Conservation (phyloP, 2,113 vertebrate species). For the Archilochus colubris region DNA sequence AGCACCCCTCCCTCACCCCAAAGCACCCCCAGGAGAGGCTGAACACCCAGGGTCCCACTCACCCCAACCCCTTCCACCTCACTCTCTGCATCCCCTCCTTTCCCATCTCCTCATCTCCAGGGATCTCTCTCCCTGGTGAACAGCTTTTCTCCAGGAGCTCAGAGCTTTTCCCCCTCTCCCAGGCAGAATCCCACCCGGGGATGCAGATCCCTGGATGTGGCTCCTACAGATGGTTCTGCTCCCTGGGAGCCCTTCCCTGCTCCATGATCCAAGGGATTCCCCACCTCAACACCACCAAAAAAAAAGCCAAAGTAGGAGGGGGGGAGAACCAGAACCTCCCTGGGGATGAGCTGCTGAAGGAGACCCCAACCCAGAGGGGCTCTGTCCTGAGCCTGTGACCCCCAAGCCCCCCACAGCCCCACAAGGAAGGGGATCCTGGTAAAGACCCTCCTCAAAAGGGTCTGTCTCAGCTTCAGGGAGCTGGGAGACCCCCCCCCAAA, state of each 20-base stretch:
- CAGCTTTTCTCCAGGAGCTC: neutral
- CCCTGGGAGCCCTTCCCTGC: neutral
- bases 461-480: neutral
- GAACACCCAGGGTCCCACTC: neutral
- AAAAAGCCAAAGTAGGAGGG: too few relatives aligned
- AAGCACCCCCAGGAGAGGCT: neutral
- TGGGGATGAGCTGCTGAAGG: neutral
- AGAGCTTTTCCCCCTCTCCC: too few relatives aligned
- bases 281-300: neutral
- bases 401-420: neutral
- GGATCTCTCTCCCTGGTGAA: neutral
- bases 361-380: neutral
- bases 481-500: neutral
- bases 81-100: neutral
- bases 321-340: neutral
- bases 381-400: neutral
- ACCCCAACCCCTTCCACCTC: accelerated
- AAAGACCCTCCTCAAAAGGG: neutral
- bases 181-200: accelerated
- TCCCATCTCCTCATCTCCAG: neutral
- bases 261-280: too few relatives aligned
- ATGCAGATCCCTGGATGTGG: neutral
- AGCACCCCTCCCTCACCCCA: too few relatives aligned
- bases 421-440: too few relatives aligned
- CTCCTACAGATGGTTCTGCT: neutral